These are phyloP conservation scores for Illadopsis cleaveri DNA, from an alignment of 2,113 vertebrate species.

Conservation along the genomic window DNA sequence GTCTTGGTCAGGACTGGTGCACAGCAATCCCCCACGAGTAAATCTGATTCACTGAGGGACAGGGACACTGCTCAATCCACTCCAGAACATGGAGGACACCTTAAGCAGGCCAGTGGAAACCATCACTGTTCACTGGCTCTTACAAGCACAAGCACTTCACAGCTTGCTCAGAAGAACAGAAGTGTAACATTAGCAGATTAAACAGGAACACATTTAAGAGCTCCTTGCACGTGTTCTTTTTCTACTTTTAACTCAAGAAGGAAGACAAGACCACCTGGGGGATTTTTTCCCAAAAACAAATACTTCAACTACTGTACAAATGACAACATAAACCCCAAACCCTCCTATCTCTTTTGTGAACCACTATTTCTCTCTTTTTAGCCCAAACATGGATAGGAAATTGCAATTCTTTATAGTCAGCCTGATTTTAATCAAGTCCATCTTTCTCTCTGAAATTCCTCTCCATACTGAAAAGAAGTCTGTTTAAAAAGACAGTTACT, in stretches of 20 bases:
- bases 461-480: not conserved
- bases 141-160: not conserved
- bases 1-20: not conserved
- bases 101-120: not conserved
- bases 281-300: not conserved
- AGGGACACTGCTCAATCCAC: not conserved
- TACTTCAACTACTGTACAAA: not conserved
- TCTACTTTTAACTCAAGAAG: not conserved
- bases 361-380: not conserved
- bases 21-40: rapidly evolving
- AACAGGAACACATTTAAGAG: not conserved
- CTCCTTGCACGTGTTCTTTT: not conserved
- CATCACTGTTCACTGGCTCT: not conserved
- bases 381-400: not conserved
- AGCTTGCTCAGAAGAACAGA: not conserved
- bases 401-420: not conserved
- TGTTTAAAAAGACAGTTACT: not conserved
- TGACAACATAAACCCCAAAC: not conserved
- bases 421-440: not conserved
- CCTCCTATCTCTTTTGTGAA: not conserved
- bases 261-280: not conserved
- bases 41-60: not conserved
- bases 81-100: not conserved
- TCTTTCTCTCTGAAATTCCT: not conserved
- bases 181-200: not conserved